phyloP scores from a whole-genome alignment of 1,140 invertebrate genomes.

The Rhynchophorus ferrugineus region DNA sequence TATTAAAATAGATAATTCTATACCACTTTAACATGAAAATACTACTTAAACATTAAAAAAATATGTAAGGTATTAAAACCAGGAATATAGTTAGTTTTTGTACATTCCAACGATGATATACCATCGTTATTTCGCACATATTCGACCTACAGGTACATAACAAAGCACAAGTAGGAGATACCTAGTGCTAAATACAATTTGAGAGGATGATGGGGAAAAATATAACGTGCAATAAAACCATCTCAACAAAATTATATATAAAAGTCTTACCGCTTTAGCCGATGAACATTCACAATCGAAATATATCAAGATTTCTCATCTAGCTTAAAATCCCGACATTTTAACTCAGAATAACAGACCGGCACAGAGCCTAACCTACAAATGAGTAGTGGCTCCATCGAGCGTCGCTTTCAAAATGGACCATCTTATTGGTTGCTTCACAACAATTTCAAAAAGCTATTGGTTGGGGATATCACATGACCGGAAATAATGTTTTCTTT shows the following conservation, averaged over 20 bases:
- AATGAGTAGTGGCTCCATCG: too few species aligned
- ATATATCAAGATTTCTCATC: neutral
- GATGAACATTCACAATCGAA: neutral
- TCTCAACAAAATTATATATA: neutral
- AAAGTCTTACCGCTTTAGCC: neutral
- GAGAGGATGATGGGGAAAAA: neutral
- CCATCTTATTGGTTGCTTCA: too few species aligned
- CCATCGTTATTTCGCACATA: slow-evolving; percentile 18
- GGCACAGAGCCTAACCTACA: too few species aligned
- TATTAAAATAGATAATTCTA: neutral
- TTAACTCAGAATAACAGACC: too few species aligned
- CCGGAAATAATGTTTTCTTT: too few species aligned
- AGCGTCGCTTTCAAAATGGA: too few species aligned
- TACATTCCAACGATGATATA: slow-evolving; percentile 20
- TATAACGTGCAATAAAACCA: neutral
- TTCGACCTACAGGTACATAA: slow-evolving; percentile 22
- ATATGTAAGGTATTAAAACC: slow-evolving; percentile 21
- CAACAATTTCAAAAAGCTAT: too few species aligned
- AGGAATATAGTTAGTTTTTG: slow-evolving; percentile 12
- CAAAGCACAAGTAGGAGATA: slow-evolving; percentile 21
- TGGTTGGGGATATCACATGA: too few species aligned
- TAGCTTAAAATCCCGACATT: neutral
- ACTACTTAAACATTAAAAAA: neutral
- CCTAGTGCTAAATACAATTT: slow-evolving; percentile 10
- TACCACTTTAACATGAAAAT: neutral